Percentiles rank a stretch among this genome's conserved stretches.
These are phyloP conservation scores for Bovichtus variegatus DNA, from an alignment of 2,797 vertebrate species.

Conservation along the genomic window DNA sequence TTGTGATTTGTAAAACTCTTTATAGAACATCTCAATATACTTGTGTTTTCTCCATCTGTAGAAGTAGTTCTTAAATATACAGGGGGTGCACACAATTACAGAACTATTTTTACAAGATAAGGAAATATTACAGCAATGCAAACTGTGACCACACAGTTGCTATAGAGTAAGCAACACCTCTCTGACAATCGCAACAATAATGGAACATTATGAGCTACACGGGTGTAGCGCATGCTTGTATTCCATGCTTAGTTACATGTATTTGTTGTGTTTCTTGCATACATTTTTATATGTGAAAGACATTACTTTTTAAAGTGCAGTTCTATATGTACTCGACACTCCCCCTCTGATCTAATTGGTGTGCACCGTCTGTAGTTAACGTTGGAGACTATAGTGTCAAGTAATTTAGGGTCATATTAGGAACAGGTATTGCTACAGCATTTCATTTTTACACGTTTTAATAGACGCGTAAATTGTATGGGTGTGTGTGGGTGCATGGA, in stretches of 20 bases:
- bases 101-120: constrained; percentile 10
- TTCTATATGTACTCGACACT: not conserved
- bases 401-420: constrained; percentile 18
- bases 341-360: constrained; percentile 4
- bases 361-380: constrained; percentile 1
- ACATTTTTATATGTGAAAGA: constrained; percentile 7
- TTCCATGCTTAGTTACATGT: constrained; percentile 30
- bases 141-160: constrained; percentile 17
- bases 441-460: constrained; percentile 27
- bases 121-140: constrained; percentile 24
- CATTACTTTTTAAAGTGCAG: not conserved
- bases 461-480: not conserved
- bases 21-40: not conserved
- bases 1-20: constrained; percentile 19
- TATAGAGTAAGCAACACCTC: constrained; percentile 6
- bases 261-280: constrained; percentile 7
- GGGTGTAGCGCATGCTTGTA: not conserved
- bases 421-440: constrained; percentile 11
- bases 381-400: constrained; percentile 10
- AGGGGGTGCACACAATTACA: not conserved
- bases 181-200: constrained; percentile 4
- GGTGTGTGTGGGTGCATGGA: constrained; percentile 21
- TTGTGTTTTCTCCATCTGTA: constrained; percentile 6
- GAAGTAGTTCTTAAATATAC: constrained; percentile 20
- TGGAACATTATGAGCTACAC: not conserved